Evolutionary conservation across 2,113 vertebrate species (phyloP), one percentile per base, ranked within the genome.

Genomic region (Tenebrosternarchus preto): DNA sequence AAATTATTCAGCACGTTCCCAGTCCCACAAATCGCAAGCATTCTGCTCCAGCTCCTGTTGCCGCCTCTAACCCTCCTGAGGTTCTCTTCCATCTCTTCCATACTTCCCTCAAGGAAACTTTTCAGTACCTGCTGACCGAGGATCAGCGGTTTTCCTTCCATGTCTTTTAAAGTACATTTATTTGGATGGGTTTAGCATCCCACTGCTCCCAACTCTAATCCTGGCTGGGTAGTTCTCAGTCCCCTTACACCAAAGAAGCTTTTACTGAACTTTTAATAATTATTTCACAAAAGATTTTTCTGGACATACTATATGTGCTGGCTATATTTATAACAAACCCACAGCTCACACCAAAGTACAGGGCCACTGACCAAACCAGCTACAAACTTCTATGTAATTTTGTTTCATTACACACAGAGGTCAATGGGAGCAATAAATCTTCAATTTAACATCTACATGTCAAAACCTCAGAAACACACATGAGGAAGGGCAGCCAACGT

Each of bases 11-110:
- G 24, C 16, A 60, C 24, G 16, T 66, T 63, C 36, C 1, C 57
- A 55, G 46, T 66, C 25, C 16, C 43, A 76, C 59, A 55, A 77
- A 77, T 77, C 25, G 29, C 43, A 77, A 50, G 66, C 75, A 77
- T 66, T 67, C 27, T 27, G n/a, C 46, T 6, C 24, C 43, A 66
- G 75, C 27, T 67, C 50, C 43, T 17, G 20, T 29, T 33, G 31
- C 29, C 9, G 31, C 31, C 31, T 33, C 64, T 33, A 0, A 19
- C 36, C 29, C 31, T 36, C 9, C 64, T 36, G 20, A 36, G 43
- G 2, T 12, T 46, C 5, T 46, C 39, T 46, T 46, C 39, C 11
- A 9, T 29, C 1, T 50, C 17, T 20, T 8, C 22, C 25, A 76
- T 63, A 15, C 31, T 19, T 25, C n/a, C 22, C 17, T 4, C 72